phyloP scores from a whole-genome alignment of 1,140 invertebrate genomes.

The Drosophila persimilis region DNA sequence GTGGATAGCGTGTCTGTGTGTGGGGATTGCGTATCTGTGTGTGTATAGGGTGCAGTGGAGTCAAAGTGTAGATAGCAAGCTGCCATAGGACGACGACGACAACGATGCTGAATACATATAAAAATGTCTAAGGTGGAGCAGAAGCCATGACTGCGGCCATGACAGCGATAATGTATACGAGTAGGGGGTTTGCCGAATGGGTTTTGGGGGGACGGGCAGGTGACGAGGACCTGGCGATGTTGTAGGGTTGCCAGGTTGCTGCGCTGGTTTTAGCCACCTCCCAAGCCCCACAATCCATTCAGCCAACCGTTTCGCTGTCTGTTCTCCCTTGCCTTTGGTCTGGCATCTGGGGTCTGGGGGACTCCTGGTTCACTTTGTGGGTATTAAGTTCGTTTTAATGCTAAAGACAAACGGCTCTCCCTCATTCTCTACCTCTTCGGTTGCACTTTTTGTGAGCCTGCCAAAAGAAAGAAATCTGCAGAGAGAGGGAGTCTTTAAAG shows the following conservation, averaged over 20 bases:
- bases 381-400: conserved; percentile 75
- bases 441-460: conserved; percentile 56
- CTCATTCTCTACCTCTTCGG: conserved; percentile 9
- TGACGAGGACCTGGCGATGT: conserved; percentile 16
- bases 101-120: conserved; percentile 74
- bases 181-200: conserved; percentile 15
- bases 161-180: conserved; percentile 78
- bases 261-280: conserved; percentile 20
- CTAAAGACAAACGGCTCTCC: conserved; percentile 63
- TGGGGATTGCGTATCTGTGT: conserved; percentile 16
- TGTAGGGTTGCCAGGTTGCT: conserved; percentile 63
- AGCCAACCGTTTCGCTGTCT: conserved; percentile 4
- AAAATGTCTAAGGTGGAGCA: conserved; percentile 81
- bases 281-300: conserved; percentile 21
- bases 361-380: conserved; percentile 57
- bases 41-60: conserved; percentile 58
- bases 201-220: conserved; percentile 1
- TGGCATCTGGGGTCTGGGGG: conserved; percentile 21
- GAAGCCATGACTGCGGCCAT: conserved; percentile 82
- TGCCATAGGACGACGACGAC: conserved; percentile 76
- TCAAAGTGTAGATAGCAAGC: conserved; percentile 79
- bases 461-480: conserved; percentile 13
- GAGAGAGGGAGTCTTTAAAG: conserved; percentile 39
- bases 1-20: conserved; percentile 7
- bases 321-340: neutral